A percentile compares a stretch with the other conserved stretches of the same genome.
These are phyloP conservation scores for Camponotus fellah DNA, from an alignment of 2,888 invertebrate species.

Conservation along the genomic window DNA sequence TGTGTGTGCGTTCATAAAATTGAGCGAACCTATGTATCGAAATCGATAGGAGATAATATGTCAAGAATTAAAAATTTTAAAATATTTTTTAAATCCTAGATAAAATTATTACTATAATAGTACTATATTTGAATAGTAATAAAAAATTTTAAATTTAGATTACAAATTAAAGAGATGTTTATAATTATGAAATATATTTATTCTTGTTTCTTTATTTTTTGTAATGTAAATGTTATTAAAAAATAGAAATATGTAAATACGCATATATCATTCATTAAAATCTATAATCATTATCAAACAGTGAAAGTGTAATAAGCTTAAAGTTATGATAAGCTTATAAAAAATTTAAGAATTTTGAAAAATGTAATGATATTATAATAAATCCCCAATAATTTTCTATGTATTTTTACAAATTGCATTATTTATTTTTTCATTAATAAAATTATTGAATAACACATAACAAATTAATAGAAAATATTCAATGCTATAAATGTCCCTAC, in stretches of 20 bases:
- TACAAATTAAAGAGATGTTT: not conserved
- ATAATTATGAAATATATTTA: not conserved
- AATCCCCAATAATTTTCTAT: not conserved
- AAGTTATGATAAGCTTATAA: not conserved
- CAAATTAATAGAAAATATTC: not conserved
- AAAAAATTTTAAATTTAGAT: not conserved
- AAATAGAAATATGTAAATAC: not conserved
- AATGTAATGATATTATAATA: not conserved
- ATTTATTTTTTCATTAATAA: not conserved
- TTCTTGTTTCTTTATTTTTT: not conserved
- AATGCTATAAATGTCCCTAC: conserved; percentile 17
- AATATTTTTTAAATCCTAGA: not conserved
- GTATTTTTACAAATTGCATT: not conserved
- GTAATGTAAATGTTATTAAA: not conserved
- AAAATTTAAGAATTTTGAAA: not conserved
- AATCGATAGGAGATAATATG: not conserved
- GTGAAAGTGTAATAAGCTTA: not conserved
- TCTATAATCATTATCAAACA: not conserved
- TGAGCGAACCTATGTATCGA: conserved; percentile 44
- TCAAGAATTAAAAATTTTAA: not conserved
- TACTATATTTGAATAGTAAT: not conserved
- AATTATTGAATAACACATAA: not conserved
- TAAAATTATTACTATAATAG: too few relatives aligned
- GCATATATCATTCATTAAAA: not conserved
- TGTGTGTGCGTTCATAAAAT: conserved; percentile 55